Conservation (phyloP, 2,113 vertebrate genomes). For the Perca flavescens region DNA sequence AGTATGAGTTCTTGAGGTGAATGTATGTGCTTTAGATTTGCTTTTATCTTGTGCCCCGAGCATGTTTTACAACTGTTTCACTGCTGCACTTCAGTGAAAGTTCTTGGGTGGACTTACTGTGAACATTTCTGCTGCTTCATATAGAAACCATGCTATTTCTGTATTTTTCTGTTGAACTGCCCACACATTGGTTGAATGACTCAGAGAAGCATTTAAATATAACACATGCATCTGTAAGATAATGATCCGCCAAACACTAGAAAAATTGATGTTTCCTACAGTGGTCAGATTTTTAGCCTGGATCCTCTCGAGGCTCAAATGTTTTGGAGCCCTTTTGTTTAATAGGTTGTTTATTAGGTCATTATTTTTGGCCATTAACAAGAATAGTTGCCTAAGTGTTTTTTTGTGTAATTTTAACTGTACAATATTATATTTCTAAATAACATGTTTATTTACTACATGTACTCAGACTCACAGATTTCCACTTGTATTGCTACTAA, state of each 20-base stretch:
- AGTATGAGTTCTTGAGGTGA: background rate
- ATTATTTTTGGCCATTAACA: background rate
- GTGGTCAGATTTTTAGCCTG: background rate
- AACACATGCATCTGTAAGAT: constrained; percentile 48
- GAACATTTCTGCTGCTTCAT: constrained; percentile 26
- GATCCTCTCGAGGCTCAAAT: constrained; percentile 1
- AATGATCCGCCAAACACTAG: constrained; percentile 25
- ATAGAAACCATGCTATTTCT: constrained; percentile 37
- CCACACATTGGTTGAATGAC: constrained; percentile 54
- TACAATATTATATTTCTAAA: background rate
- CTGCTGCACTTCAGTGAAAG: constrained; percentile 9
- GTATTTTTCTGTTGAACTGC: constrained; percentile 30
- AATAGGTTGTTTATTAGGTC: background rate
- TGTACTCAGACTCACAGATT: background rate
- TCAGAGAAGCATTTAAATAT: constrained; percentile 36
- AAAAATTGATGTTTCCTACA: constrained; percentile 11
- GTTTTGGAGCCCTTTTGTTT: constrained; percentile 7
- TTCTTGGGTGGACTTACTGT: background rate
- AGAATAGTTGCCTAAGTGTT: background rate
- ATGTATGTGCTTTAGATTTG: background rate
- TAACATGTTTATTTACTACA: background rate
- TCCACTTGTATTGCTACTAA: background rate
- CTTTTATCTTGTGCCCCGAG: background rate
- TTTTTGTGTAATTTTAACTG: background rate
- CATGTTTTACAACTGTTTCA: background rate